These are phyloP conservation scores for Selene dorsalis DNA, from an alignment of 2,797 vertebrate species.

Conservation along the genomic window DNA sequence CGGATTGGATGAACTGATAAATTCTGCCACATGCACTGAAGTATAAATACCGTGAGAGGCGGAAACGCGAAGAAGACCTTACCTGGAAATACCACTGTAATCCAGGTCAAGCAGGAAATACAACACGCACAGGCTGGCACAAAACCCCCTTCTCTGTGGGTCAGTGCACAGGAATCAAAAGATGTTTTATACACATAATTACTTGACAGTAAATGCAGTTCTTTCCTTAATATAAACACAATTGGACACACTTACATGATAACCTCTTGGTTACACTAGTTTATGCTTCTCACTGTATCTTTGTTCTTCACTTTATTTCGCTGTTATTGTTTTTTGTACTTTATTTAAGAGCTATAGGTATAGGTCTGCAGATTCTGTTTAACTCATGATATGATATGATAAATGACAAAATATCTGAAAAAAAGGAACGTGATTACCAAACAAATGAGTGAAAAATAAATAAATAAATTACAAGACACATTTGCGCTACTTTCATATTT, in stretches of 20 bases:
- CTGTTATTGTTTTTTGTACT: not conserved
- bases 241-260: not conserved
- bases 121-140: not conserved
- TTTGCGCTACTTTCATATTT: too few species aligned
- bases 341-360: not conserved
- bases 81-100: constrained; percentile 12
- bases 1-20: not conserved
- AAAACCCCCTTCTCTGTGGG: constrained; percentile 18
- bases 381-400: not conserved
- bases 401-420: too few species aligned
- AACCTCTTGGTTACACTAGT: not conserved
- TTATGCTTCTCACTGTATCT: not conserved
- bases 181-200: not conserved
- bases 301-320: not conserved
- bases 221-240: not conserved
- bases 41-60: constrained; percentile 55
- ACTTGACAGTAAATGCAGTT: not conserved
- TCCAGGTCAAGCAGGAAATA: constrained; percentile 31
- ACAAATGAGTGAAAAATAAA: too few species aligned
- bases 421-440: too few species aligned
- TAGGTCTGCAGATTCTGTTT: not conserved
- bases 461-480: too few species aligned
- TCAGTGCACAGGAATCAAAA: not conserved
- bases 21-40: not conserved
- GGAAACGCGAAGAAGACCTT: not conserved